A percentile compares a stretch with the other conserved stretches of the same genome.
These are phyloP conservation scores for Caenorhabditis sp. DNA, from an alignment of 2,888 invertebrate genomes.

Conservation along the genomic window DNA sequence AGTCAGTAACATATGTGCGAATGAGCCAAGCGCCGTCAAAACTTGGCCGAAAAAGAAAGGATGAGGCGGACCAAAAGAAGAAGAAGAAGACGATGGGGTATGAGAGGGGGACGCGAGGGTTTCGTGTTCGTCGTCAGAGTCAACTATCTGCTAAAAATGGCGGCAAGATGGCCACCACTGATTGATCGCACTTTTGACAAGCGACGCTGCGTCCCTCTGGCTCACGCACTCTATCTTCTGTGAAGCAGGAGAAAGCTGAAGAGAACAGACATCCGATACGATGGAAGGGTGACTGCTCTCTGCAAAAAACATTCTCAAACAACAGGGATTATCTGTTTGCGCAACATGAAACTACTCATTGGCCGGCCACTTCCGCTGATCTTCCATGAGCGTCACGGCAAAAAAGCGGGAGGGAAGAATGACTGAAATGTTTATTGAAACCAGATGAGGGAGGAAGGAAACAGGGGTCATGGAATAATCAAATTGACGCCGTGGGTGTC, in stretches of 20 bases:
- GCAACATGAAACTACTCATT: conserved; percentile 39
- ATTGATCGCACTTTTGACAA: conserved; percentile 55
- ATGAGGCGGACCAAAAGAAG: neutral
- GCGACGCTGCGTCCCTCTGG: conserved; percentile 27
- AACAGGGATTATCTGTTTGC: conserved; percentile 51
- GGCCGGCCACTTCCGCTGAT: conserved; percentile 13
- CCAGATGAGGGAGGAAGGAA: conserved; percentile 2
- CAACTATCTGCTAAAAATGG: conserved; percentile 28
- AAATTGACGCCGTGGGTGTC: neutral
- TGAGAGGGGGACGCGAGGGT: conserved; percentile 6
- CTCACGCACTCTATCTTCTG: conserved; percentile 8
- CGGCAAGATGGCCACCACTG: conserved; percentile 31
- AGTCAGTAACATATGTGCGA: conserved; percentile 56
- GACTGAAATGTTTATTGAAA: conserved; percentile 37
- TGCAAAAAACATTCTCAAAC: conserved; percentile 50
- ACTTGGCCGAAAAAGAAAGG: conserved; percentile 17
- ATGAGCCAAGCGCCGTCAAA: conserved; percentile 41
- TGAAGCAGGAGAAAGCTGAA: conserved; percentile 5
- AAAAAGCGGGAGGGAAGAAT: neutral
- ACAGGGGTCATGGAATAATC: conserved; percentile 19
- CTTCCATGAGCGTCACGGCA: conserved; percentile 1
- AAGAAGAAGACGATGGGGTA: neutral
- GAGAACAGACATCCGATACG: conserved; percentile 49
- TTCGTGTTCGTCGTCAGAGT: conserved; percentile 7
- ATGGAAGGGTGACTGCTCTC: conserved; percentile 33